Evolutionary conservation across 2,113 vertebrate species (phyloP).

Genomic region (Vombatus ursinus): DNA sequence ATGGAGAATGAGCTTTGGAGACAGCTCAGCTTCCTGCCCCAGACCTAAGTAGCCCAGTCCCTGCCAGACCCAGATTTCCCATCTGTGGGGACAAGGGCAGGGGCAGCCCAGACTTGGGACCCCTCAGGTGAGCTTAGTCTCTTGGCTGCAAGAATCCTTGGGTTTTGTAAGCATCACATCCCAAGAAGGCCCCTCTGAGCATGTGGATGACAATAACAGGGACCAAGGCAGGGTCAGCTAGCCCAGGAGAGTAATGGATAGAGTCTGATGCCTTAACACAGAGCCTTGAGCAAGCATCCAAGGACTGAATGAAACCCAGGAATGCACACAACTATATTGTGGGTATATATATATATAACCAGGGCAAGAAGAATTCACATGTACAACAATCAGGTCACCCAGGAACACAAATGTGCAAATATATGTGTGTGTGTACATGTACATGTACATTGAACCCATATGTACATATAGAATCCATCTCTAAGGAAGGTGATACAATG

Average conservation of each 20-base stretch:
- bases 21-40: constrained; percentile 51
- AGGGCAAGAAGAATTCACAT: background rate
- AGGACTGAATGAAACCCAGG: background rate
- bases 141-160: background rate
- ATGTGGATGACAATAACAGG: too few relatives aligned
- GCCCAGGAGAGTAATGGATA: background rate
- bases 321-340: background rate
- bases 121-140: background rate
- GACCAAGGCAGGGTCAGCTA: background rate
- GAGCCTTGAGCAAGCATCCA: background rate
- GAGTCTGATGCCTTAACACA: background rate
- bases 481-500: background rate
- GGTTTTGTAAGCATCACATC: background rate
- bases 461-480: background rate
- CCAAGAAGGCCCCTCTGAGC: background rate
- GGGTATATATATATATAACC: background rate
- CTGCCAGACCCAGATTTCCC: background rate
- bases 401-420: background rate
- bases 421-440: background rate
- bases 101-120: background rate
- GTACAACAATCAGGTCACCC: background rate
- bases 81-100: background rate
- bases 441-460: background rate
- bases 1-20: background rate
- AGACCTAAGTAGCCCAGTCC: background rate